Evolutionary conservation across 2,888 invertebrate species (phyloP), one percentile per base, ranked within the genome.

Genomic region (Bombylius major): DNA sequence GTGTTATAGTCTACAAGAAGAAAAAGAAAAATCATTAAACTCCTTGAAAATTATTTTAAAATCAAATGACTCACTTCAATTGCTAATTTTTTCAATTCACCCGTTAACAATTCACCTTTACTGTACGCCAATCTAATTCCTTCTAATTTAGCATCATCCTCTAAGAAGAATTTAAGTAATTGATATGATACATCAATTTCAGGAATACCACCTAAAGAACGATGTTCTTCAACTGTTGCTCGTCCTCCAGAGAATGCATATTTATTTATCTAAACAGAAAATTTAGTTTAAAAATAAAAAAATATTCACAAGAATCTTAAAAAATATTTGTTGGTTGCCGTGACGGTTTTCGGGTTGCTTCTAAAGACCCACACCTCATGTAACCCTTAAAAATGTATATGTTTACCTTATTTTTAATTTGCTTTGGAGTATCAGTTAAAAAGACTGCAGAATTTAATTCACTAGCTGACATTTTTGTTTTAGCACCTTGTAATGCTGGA

Each of bases 201-300:
- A 62, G 97, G 93, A 75, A 98, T 86, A n/a, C 99, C 99, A 31
- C 99, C 98, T 36, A 86, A 76, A 64, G 79, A 75, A 57, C 89
- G 77, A 70, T 99, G 99, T 68, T 98, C 96, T 67, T 99, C 98
- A 0, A 95, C 78, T 0, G 96, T 95, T 7, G 86, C 80, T 65
- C 87, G 89, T 5, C 99, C 99, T 5, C 99, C 99, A 46, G 97
- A 97, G 76, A 97, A 99, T 6, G 99, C 99, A 73, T 97, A 92
- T 75, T 95, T 97, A 66, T 90, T 89, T 55, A 93, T 85, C 87
- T 87, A 56, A 57, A 50, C 11, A 55, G 6, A 56, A 49, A n/a
- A 51, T n/a, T 47, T 52, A 42, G 54, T 45, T 33, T 12, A n/a
- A 54, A 12, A 31, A 31, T 53, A 60, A 23, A 5, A 31, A 4